Evolutionary conservation across 2,797 vertebrate genomes (phyloP).

Genomic region (Dendrocincla fuliginosa): DNA sequence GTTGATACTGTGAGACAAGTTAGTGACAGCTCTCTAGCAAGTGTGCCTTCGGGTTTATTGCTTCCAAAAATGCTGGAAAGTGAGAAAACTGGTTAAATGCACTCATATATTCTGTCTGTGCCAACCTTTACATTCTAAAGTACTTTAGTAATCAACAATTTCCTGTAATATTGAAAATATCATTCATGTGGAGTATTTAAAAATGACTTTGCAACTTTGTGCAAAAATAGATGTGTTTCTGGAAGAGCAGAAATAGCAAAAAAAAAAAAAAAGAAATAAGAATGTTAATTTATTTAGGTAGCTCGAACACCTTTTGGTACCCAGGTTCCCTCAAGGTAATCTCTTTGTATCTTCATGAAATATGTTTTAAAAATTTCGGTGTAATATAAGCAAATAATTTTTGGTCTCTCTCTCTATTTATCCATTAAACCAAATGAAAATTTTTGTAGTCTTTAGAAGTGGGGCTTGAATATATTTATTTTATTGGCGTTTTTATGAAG

Average conservation of each 20-base stretch:
- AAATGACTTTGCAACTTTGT: background rate
- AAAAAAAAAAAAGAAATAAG: background rate
- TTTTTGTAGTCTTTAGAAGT: background rate
- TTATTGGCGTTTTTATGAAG: background rate
- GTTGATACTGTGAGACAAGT: constrained; percentile 51
- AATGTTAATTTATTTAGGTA: background rate
- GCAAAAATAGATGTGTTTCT: background rate
- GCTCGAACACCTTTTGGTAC: background rate
- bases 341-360: background rate
- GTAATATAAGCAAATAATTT: background rate
- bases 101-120: background rate
- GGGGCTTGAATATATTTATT: background rate
- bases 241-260: background rate
- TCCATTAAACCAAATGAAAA: background rate
- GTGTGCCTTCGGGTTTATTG: constrained; percentile 1
- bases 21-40: constrained; percentile 56
- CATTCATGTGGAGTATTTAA: background rate
- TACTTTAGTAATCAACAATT: background rate
- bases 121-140: background rate
- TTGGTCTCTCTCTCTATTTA: background rate
- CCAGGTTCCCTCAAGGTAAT: background rate
- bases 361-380: background rate
- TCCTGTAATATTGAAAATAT: background rate
- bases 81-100: constrained; percentile 18
- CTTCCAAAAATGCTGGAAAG: constrained; percentile 42